Evolutionary conservation across 2,797 vertebrate genomes (phyloP).

Genomic region (Taenioides sp.): DNA sequence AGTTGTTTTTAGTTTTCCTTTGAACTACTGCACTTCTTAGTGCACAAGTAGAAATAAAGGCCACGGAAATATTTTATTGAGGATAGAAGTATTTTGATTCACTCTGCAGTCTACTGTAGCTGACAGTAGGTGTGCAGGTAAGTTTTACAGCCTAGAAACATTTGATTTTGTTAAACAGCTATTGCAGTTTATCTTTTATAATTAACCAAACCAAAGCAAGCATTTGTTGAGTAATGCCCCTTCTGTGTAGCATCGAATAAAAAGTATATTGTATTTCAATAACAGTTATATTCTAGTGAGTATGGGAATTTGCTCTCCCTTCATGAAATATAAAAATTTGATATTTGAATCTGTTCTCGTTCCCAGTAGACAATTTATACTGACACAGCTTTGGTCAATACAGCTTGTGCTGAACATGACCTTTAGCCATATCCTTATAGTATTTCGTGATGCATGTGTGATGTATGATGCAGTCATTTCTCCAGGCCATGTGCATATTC

Average conservation of each 20-base stretch:
- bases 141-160: neutral
- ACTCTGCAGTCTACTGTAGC: neutral
- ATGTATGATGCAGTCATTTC: conserved; percentile 2
- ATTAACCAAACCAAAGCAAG: too few species aligned
- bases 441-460: conserved; percentile 2
- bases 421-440: conserved; percentile 10
- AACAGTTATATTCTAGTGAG: neutral
- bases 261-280: neutral
- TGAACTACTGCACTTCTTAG: neutral
- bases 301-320: neutral
- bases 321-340: conserved; percentile 16
- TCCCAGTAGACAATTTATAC: neutral
- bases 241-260: neutral
- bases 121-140: neutral
- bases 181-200: too few species aligned
- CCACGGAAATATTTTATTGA: neutral
- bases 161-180: neutral
- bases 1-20: neutral
- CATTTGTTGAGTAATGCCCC: neutral
- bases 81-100: neutral
- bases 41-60: neutral
- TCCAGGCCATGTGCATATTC: neutral
- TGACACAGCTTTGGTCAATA: conserved; percentile 2
- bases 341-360: neutral
- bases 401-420: conserved; percentile 9